Evolutionary conservation across 2,113 vertebrate species (phyloP).

Genomic region (Crocuta crocuta): DNA sequence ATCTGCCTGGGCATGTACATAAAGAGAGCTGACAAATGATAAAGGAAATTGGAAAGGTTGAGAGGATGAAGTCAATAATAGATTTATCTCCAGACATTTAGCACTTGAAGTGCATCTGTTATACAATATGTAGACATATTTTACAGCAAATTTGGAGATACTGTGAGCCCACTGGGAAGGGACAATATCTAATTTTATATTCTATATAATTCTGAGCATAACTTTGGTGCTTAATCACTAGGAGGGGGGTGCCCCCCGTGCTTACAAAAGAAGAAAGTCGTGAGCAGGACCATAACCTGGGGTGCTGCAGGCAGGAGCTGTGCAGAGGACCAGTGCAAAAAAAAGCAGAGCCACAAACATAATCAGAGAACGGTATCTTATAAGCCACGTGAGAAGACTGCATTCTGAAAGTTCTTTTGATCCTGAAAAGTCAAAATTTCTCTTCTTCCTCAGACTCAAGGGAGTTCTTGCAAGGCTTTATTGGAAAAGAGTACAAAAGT

Average conservation of each 20-base stretch:
- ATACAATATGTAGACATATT: constrained; percentile 85
- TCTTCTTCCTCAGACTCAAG: constrained; percentile 32
- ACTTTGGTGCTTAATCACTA: constrained; percentile 77
- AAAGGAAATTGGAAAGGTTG: constrained; percentile 84
- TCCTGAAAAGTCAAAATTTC: constrained; percentile 49
- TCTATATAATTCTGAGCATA: constrained; percentile 81
- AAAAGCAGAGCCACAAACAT: neutral
- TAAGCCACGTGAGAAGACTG: neutral
- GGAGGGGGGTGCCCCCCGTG: neutral
- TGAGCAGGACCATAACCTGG: neutral
- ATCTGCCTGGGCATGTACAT: constrained; percentile 76
- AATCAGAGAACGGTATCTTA: neutral
- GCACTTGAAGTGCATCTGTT: constrained; percentile 85
- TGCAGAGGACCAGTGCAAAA: neutral
- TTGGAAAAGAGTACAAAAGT: neutral
- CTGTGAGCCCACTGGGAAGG: constrained; percentile 83
- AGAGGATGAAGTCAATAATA: constrained; percentile 85
- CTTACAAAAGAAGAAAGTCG: neutral
- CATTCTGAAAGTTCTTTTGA: neutral
- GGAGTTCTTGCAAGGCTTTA: constrained; percentile 37
- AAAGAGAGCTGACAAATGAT: constrained; percentile 81
- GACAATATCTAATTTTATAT: constrained; percentile 83
- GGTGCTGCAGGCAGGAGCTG: neutral
- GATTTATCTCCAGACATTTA: constrained; percentile 85
- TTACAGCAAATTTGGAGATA: constrained; percentile 84